These are phyloP conservation scores for Gambusia holbrooki DNA, from an alignment of 2,113 vertebrate species.

Conservation along the genomic window DNA sequence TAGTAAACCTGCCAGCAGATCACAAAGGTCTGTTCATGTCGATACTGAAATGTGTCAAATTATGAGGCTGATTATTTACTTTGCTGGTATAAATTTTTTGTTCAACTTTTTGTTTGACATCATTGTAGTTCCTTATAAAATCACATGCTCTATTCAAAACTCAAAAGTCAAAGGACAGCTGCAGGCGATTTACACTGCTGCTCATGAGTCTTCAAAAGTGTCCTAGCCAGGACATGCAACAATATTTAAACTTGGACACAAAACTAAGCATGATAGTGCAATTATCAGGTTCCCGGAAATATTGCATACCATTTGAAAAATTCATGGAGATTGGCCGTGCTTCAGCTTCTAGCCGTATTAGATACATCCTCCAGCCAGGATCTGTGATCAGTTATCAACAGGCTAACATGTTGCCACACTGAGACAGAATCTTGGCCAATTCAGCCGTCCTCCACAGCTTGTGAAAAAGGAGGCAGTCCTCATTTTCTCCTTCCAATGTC, in stretches of 20 bases:
- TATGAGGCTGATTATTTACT: no score
- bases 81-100: no score
- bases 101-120: background rate
- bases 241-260: background rate
- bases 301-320: background rate
- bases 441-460: background rate
- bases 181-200: background rate
- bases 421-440: background rate
- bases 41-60: background rate
- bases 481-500: background rate
- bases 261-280: no score
- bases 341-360: background rate
- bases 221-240: background rate
- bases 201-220: background rate
- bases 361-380: no score
- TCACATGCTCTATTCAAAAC: background rate
- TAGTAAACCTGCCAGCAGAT: no score
- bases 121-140: background rate
- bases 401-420: background rate
- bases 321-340: background rate
- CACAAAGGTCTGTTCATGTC: background rate
- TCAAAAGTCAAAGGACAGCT: background rate
- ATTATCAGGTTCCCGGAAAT: background rate
- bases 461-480: slow-evolving; percentile 1
- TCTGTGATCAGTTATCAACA: background rate